phyloP scores from a whole-genome alignment of 2,113 vertebrate genomes.

The Tachuris rubrigastra region DNA sequence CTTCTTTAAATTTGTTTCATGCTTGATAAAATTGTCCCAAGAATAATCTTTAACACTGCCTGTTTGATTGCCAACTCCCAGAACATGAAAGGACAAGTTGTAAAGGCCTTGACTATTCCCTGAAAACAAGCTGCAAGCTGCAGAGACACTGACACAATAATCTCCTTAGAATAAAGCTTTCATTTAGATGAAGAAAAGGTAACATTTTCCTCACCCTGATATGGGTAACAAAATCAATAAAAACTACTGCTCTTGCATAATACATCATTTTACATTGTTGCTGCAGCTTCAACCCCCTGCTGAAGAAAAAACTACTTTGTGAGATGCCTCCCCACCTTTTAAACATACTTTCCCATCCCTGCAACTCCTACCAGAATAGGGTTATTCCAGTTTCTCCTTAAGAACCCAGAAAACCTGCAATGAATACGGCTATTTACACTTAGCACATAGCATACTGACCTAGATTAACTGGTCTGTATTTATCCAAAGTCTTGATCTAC shows the following conservation, averaged over 20 bases:
- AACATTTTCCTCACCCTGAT: background rate
- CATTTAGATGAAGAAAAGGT: background rate
- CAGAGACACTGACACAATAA: conserved; percentile 10
- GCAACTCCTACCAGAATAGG: background rate
- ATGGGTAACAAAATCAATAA: background rate
- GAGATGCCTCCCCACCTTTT: background rate
- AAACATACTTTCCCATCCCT: background rate
- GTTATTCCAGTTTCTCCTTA: background rate
- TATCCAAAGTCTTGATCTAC: background rate
- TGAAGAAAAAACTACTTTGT: background rate
- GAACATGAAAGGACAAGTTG: conserved; percentile 65
- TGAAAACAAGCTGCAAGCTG: conserved; percentile 31
- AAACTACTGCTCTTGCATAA: background rate
- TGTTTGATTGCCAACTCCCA: conserved; percentile 32
- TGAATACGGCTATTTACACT: background rate
- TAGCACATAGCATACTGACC: background rate
- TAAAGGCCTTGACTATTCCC: conserved; percentile 39
- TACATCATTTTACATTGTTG: background rate
- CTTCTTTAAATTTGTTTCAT: conserved; percentile 32
- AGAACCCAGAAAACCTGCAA: background rate
- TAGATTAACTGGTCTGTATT: background rate
- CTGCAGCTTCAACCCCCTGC: background rate
- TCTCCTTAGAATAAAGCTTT: conserved; percentile 45
- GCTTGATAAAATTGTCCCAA: background rate
- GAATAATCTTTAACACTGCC: conserved; percentile 23